Evolutionary conservation across 2,888 invertebrate species (phyloP), one percentile per base, ranked within the genome.

Genomic region (Drosophila prostipennis): DNA sequence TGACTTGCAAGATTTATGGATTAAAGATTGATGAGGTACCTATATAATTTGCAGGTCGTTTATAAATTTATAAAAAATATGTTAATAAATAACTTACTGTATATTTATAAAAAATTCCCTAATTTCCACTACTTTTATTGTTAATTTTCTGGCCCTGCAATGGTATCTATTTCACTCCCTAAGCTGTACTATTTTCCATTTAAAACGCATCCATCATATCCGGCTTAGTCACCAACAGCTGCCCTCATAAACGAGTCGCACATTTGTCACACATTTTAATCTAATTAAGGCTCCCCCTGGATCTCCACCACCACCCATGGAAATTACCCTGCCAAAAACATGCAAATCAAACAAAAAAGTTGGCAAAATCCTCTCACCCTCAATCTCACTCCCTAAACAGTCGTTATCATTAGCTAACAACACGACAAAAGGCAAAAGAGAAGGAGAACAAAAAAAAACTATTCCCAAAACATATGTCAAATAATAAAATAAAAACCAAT

Each of bases 401-500:
- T 71, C 79, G 77, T 79, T 76, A 79, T 76, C 78, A 79, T 79
- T 79, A 79, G 78, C 67, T 49, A 46, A 73, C 65, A 67, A 64
- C 29, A 58, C 14, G 34, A 52, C 49, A 51, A 29, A 45, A 14
- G 45, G n/a, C 29, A 46, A 19, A 42, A 42, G 13, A n/a, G 37
- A 39, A n/a, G n/a, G 36, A 29, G n/a, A 36, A 16, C 10, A 36
- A 32, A 57, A 40, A 52, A 19, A 19, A 71, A 71, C 71, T 79
- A 73, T 76, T 79, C 79, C 78, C 78, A 67, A 79, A 79, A 76
- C 79, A 79, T 79, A 79, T 79, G 79, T 78, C 77, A 68, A 71
- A 74, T 79, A 79, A 79, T 79, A 79, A 76, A 79, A 79, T 79
- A 74, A 79, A 79, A 79, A 74, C 77, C 79, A 79, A 79, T 79